Base-by-base conservation (phyloP, 2,888 invertebrate species). In the Drosophila birchii region DNA sequence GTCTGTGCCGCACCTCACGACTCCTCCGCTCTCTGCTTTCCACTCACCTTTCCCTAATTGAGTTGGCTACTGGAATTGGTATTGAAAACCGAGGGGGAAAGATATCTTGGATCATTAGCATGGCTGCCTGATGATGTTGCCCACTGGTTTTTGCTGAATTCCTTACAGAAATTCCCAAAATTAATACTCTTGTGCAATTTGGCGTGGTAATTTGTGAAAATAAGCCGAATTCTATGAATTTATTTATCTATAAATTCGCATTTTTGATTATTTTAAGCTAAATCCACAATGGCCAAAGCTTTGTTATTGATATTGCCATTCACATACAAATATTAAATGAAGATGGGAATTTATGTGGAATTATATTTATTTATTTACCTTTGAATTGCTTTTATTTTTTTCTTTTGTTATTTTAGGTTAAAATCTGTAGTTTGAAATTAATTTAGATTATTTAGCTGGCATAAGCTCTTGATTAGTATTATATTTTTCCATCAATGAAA, bases 21-120 rank as follows among this genome's bases (percentile, higher is more conserved):
- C 32, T 26, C 39, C 64, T 16, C 43, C 26, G 8, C 57, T n/a
- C 18, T 5, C 43, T 20, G 11, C 43, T 44, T 23, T 11, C 41
- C 60, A 18, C 34, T 41, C 72, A 38, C 68, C 68, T 38, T 44
- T 45, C 34, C n/a, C 68, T 58, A 80, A 82, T 80, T 82, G 88
- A 75, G 68, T 64, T 58, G 62, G 68, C 72, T 63, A 70, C 72
- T 76, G 79, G 75, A 69, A 63, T 78, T 78, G 69, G 75, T 18
- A 45, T 69, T 57, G 60, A 34, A 23, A 32, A 16, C 34, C 8
- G 29, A 23, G 34, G 32, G 34, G 51, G 23, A 18, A 43, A 68
- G 71, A 70, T 43, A 49, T 20, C 32, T 41, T 45, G 53, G 47
- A 72, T 60, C 59, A 53, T 76, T 62, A 44, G 68, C 71, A 70